Conservation (phyloP, 1,140 invertebrate genomes). For the Rhynchophorus ferrugineus region DNA sequence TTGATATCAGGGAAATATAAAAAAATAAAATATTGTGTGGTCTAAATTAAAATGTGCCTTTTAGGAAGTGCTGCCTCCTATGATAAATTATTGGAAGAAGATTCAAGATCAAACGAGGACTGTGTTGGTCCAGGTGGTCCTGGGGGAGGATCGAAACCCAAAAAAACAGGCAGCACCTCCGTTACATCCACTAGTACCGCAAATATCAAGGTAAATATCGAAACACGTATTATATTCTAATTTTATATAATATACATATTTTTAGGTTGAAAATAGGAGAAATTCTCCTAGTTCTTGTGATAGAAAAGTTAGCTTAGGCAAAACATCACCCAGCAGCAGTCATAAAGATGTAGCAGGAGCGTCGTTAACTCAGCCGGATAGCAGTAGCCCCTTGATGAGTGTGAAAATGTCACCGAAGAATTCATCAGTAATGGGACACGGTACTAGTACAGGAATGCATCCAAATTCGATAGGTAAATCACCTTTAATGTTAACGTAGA, state of each 20-base stretch:
- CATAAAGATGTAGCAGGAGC: constrained; percentile 23
- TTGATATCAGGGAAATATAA: constrained; percentile 37
- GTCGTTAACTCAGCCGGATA: constrained; percentile 8
- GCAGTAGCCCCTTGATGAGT: constrained; percentile 1
- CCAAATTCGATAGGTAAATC: constrained; percentile 42
- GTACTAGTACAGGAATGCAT: constrained; percentile 48
- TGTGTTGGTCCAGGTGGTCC: constrained; percentile 49
- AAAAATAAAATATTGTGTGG: not conserved
- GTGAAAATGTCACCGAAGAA: constrained; percentile 44
- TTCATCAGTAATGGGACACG: constrained; percentile 38
- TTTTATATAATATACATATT: constrained; percentile 22
- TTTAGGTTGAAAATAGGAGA: constrained; percentile 57
- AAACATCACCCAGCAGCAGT: constrained; percentile 38
- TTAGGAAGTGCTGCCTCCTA: constrained; percentile 57
- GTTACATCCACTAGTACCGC: constrained; percentile 2
- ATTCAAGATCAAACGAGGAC: constrained; percentile 60
- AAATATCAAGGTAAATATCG: constrained; percentile 23
- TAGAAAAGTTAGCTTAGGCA: constrained; percentile 44
- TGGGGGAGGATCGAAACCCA: constrained; percentile 38
- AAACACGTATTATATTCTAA: no score
- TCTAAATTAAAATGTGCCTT: not conserved
- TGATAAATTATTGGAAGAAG: constrained; percentile 68
- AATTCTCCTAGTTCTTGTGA: constrained; percentile 50
- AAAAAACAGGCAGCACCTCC: constrained; percentile 38
- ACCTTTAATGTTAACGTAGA: not conserved